A percentile compares a stretch with the other conserved stretches of the same genome.
Evolutionary conservation across 1,140 invertebrate genomes (phyloP).

Genomic region (Stegodyphus mimosarum): DNA sequence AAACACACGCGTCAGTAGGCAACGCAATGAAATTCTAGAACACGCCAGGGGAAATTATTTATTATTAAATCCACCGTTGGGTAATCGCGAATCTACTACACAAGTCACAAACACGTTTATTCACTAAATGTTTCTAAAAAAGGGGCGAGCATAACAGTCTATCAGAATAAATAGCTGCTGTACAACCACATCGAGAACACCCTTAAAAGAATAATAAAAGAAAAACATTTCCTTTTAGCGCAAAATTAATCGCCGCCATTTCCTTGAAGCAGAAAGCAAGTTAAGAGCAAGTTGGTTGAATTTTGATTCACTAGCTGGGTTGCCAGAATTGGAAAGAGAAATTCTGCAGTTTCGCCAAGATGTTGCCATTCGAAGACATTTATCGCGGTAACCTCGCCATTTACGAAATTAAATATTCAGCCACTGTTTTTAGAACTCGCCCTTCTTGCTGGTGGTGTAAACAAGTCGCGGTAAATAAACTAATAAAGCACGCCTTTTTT

Average conservation of each 20-base stretch:
- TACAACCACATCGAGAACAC: neutral
- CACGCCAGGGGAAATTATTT: neutral
- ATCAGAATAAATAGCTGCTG: slow-evolving; percentile 26
- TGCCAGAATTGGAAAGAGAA: slow-evolving; percentile 1
- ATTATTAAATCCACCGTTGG: neutral
- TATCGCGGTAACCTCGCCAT: neutral
- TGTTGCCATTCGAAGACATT: neutral
- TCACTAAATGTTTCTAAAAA: neutral
- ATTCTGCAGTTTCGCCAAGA: slow-evolving; percentile 10
- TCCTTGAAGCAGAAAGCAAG: slow-evolving; percentile 48
- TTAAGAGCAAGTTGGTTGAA: slow-evolving; percentile 45
- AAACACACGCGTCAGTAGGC: too few relatives aligned
- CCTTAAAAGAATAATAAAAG: slow-evolving; percentile 16
- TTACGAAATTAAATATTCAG: too few relatives aligned
- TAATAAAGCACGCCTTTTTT: too few relatives aligned
- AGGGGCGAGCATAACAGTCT: neutral
- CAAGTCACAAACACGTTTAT: neutral
- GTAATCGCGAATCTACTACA: neutral
- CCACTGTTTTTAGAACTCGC: too few relatives aligned
- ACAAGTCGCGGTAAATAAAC: too few relatives aligned
- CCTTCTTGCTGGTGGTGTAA: too few relatives aligned
- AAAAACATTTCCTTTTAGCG: slow-evolving; percentile 47
- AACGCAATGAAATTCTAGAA: too few relatives aligned
- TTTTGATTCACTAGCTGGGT: slow-evolving; percentile 48
- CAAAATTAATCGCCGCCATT: slow-evolving; percentile 53